A percentile compares a stretch with the other conserved stretches of the same genome.
These are phyloP conservation scores for Mesocricetus auratus DNA, from an alignment of 2,113 vertebrate genomes.

Conservation along the genomic window DNA sequence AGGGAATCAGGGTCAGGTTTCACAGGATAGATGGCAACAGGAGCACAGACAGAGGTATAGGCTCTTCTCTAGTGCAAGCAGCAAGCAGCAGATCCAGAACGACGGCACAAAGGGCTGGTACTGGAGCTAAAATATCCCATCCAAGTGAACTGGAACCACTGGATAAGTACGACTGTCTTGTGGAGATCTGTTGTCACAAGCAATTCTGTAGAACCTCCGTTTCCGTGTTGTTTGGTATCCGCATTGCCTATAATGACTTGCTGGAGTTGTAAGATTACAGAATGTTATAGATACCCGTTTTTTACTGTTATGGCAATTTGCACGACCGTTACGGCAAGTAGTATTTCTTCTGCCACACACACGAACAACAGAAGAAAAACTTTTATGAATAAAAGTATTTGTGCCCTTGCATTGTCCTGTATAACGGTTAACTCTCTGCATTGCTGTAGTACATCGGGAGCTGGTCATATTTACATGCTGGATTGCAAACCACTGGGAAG, in stretches of 20 bases:
- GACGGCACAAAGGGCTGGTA: background rate
- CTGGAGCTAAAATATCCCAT: background rate
- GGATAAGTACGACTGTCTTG: background rate
- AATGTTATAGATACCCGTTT: background rate
- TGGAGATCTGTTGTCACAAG: background rate
- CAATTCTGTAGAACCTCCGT: background rate
- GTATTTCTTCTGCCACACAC: background rate
- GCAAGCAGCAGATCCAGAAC: no score
- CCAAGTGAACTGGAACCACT: background rate
- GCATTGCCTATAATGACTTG: no score
- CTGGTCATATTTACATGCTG: background rate
- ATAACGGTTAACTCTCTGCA: background rate
- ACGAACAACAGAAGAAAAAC: background rate
- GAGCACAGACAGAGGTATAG: background rate
- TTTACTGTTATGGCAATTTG: background rate
- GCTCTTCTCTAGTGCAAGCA: background rate
- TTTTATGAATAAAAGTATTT: background rate
- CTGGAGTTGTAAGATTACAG: background rate
- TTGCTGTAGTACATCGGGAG: background rate
- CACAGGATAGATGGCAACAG: background rate
- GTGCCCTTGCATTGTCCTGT: background rate
- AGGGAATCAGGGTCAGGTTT: background rate
- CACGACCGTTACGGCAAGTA: fast-evolving
- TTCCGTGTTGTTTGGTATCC: fast-evolving
- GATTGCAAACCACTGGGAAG: background rate